Conservation (phyloP, 2,888 invertebrate species). For the Adela reaumurella region DNA sequence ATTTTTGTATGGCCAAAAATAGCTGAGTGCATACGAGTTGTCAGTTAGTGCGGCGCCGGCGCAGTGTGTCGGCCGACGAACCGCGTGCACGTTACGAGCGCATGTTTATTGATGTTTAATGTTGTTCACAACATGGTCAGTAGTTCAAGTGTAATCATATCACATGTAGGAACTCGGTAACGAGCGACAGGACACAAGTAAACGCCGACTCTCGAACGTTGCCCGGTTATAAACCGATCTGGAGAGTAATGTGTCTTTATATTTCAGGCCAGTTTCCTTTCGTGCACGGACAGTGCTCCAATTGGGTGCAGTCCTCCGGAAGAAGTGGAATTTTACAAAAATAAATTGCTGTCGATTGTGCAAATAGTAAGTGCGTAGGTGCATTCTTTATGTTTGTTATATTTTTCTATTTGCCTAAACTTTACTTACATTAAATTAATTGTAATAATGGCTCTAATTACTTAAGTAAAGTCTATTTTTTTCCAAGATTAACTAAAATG, state of each 20-base stretch:
- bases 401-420: too few species aligned
- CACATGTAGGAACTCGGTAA: background rate
- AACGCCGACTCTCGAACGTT: background rate
- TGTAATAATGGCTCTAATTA: slow-evolving; percentile 31
- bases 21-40: background rate
- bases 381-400: too few species aligned
- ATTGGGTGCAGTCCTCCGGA: background rate
- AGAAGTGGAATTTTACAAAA: slow-evolving; percentile 19
- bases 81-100: background rate
- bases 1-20: background rate
- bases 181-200: background rate
- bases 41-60: background rate
- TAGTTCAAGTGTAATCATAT: background rate
- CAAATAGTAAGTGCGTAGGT: slow-evolving; percentile 29
- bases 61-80: background rate
- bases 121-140: background rate
- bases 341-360: slow-evolving; percentile 30
- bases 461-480: too few species aligned
- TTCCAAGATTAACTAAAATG: too few species aligned
- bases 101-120: background rate
- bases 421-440: too few species aligned
- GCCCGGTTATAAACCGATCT: background rate
- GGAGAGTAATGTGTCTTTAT: background rate
- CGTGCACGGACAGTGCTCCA: background rate
- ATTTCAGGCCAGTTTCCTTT: background rate